A percentile compares a stretch with the other conserved stretches of the same genome.
Evolutionary conservation across 2,797 vertebrate species (phyloP).

Genomic region (Lates japonicus): DNA sequence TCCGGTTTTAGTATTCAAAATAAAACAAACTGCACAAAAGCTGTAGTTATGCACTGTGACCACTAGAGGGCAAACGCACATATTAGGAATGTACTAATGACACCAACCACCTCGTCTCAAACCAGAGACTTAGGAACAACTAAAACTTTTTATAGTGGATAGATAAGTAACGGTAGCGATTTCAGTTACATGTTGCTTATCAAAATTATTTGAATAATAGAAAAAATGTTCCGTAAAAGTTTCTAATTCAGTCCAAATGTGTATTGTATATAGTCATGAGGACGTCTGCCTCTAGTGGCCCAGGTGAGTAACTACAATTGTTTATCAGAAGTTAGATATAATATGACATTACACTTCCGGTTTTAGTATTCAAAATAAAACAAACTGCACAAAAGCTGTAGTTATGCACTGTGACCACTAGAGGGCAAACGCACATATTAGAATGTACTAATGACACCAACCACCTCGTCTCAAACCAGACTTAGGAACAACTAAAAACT

Average conservation of each 20-base stretch:
- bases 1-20: background rate
- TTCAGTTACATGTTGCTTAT: too few relatives aligned
- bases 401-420: background rate
- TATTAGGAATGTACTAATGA: too few relatives aligned
- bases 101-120: too few relatives aligned
- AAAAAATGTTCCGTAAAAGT: background rate
- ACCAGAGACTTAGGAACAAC: too few relatives aligned
- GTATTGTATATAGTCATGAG: background rate
- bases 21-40: background rate
- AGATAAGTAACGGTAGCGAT: too few relatives aligned
- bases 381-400: background rate
- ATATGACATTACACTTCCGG: background rate
- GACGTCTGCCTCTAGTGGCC: background rate
- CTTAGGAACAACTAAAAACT: too few relatives aligned
- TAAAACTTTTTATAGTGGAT: too few relatives aligned
- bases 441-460: too few relatives aligned
- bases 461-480: too few relatives aligned
- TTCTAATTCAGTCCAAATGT: background rate
- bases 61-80: background rate
- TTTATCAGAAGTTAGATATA: background rate
- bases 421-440: too few relatives aligned
- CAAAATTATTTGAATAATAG: background rate
- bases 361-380: conserved; percentile 1
- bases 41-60: background rate
- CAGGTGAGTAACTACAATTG: background rate